phyloP scores from a whole-genome alignment of 2,113 vertebrate genomes.

The Dipodomys spectabilis region DNA sequence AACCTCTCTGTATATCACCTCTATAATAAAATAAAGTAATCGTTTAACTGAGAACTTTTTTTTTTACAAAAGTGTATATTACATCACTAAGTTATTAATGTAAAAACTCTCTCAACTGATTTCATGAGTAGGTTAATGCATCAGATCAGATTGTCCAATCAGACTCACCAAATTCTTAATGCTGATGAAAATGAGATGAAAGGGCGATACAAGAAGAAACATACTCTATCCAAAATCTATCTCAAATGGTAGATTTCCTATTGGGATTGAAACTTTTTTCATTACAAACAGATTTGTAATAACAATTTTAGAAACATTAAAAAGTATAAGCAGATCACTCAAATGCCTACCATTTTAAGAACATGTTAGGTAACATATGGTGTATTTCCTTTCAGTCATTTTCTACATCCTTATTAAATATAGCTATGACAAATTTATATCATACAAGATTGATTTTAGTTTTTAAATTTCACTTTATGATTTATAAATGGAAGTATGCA shows the following conservation, averaged over 20 bases:
- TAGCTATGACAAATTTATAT: conserved; percentile 6
- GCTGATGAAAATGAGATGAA: too few relatives aligned
- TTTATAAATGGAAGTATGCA: conserved; percentile 59
- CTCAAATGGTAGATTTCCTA: neutral
- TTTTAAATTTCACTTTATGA: conserved; percentile 62
- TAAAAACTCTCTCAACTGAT: neutral
- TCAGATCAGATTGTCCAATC: neutral
- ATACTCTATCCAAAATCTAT: neutral
- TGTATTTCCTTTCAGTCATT: conserved; percentile 45
- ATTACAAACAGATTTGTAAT: conserved; percentile 24
- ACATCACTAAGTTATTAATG: neutral
- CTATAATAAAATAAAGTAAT: too few relatives aligned
- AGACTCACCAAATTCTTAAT: neutral
- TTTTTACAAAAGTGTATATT: neutral
- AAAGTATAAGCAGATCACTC: conserved; percentile 41
- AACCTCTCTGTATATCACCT: too few relatives aligned
- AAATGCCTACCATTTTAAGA: conserved; percentile 27
- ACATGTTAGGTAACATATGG: conserved; percentile 48
- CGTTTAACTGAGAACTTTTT: neutral
- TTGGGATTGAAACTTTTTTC: neutral
- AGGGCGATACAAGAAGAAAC: neutral
- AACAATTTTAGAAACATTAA: conserved; percentile 44
- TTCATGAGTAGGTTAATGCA: neutral
- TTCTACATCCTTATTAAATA: neutral
- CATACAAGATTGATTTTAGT: conserved; percentile 23